Evolutionary conservation across 2,797 vertebrate species (phyloP).

Genomic region (Platalea minor): DNA sequence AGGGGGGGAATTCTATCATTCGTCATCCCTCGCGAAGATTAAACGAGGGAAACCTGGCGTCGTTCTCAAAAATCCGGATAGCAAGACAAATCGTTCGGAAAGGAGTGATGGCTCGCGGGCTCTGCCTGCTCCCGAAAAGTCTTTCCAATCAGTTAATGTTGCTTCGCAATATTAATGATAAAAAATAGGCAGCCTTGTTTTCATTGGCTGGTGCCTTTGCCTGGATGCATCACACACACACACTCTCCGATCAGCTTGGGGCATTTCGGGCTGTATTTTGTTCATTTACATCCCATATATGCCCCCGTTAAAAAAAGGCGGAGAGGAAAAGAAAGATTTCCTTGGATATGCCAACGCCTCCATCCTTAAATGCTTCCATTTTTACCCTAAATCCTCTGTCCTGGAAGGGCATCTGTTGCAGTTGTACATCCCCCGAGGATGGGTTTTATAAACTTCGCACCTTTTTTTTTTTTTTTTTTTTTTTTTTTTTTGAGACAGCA

Average conservation of each 20-base stretch:
- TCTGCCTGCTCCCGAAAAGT: slow-evolving; percentile 4
- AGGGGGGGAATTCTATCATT: not conserved
- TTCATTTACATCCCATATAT: not conserved
- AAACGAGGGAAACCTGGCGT: not conserved
- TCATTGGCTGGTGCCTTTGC: slow-evolving; percentile 9
- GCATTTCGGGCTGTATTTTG: not conserved
- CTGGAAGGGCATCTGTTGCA: not conserved
- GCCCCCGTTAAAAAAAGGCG: not conserved
- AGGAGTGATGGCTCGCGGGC: not conserved
- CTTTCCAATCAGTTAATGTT: not conserved
- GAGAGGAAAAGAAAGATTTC: not conserved
- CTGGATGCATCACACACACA: not conserved
- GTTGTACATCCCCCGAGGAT: not conserved
- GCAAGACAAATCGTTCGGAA: not conserved
- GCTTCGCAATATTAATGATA: not conserved
- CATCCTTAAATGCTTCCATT: not conserved
- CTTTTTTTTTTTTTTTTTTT: not conserved
- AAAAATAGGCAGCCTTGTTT: not conserved
- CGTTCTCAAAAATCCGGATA: not conserved
- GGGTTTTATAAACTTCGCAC: not conserved
- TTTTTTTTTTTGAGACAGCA: too few relatives aligned
- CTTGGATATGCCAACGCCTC: not conserved
- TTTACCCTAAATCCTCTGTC: not conserved
- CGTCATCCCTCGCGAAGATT: not conserved
- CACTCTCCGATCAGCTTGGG: slow-evolving; percentile 2